Evolutionary conservation across 2,113 vertebrate species (phyloP).

Genomic region (Pyrgilauda ruficollis): DNA sequence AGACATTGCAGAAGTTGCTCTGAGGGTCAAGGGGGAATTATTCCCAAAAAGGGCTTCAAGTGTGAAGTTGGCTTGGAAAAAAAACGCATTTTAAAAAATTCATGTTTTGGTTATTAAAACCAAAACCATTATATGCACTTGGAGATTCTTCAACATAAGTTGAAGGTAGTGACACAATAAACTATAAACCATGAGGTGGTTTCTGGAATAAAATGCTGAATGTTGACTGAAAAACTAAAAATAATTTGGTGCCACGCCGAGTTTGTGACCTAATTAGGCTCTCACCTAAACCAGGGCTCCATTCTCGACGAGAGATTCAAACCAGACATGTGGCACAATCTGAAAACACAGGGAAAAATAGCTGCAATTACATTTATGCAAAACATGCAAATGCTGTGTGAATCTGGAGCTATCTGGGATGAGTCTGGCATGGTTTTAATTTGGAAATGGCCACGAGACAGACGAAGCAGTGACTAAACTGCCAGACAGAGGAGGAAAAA

Average conservation of each 20-base stretch:
- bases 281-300: fast-evolving
- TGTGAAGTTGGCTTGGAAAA: background rate
- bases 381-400: background rate
- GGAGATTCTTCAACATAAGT: background rate
- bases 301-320: background rate
- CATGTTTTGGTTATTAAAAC: background rate
- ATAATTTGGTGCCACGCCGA: fast-evolving
- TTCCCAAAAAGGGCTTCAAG: background rate
- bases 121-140: too few relatives aligned
- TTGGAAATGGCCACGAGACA: background rate
- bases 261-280: background rate
- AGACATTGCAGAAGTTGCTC: background rate
- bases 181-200: fast-evolving
- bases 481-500: background rate
- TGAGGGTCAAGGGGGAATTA: background rate
- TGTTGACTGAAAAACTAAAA: background rate
- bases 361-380: background rate
- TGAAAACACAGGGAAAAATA: background rate
- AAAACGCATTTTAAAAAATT: fast-evolving
- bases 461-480: background rate
- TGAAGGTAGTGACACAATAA: background rate
- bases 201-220: background rate
- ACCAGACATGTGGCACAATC: background rate
- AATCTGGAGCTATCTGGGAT: background rate
- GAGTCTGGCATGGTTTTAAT: background rate